These are phyloP conservation scores for Spialia ferax DNA, from an alignment of 2,888 invertebrate species.

Conservation along the genomic window DNA sequence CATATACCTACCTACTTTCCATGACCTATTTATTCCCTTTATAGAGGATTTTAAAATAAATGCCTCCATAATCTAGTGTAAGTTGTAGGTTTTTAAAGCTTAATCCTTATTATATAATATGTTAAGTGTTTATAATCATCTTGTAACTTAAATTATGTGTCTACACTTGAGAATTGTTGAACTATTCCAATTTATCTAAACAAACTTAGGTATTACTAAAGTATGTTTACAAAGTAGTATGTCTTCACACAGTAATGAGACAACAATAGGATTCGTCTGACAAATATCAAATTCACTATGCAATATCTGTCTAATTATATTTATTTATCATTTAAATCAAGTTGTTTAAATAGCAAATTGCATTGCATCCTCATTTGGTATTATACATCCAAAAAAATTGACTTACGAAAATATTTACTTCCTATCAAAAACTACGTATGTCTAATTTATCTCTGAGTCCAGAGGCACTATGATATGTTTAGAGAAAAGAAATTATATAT, in stretches of 20 bases:
- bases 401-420: background rate
- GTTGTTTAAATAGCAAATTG: background rate
- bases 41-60: slow-evolving; percentile 28
- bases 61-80: slow-evolving; percentile 42
- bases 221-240: background rate
- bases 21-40: slow-evolving; percentile 37
- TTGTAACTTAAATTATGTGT: background rate
- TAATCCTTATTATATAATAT: slow-evolving; percentile 69
- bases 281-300: background rate
- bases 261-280: background rate
- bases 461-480: slow-evolving; percentile 1
- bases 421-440: slow-evolving; percentile 18
- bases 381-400: slow-evolving; percentile 5
- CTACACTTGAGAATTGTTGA: slow-evolving; percentile 18
- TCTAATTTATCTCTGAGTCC: slow-evolving; percentile 17
- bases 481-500: background rate
- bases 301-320: background rate
- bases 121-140: slow-evolving; percentile 51
- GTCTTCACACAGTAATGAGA: background rate
- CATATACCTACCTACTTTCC: slow-evolving; percentile 28
- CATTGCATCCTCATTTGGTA: no score
- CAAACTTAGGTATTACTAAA: slow-evolving; percentile 10
- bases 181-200: slow-evolving; percentile 27
- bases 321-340: background rate
- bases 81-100: slow-evolving; percentile 66